A percentile compares a stretch with the other conserved stretches of the same genome.
Evolutionary conservation across 1,140 invertebrate genomes (phyloP).

Genomic region (Drosophila arizonae): DNA sequence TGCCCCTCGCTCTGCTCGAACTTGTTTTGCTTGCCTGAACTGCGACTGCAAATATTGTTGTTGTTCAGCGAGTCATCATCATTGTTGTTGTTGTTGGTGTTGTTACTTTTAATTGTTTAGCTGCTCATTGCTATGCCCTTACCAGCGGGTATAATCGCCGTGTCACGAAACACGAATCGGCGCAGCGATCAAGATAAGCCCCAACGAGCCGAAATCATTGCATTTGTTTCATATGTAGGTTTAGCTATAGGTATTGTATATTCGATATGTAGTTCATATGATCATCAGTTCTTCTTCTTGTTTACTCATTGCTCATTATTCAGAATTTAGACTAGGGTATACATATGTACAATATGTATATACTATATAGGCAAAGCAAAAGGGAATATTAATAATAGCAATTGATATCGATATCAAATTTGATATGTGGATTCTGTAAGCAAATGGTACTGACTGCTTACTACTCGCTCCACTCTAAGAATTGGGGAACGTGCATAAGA

Average conservation of each 20-base stretch:
- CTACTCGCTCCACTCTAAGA: no score
- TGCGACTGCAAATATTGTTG: conserved; percentile 22
- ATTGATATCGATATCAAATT: no score
- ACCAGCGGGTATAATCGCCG: not conserved
- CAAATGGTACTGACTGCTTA: no score
- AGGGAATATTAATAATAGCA: no score
- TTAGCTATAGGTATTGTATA: not conserved
- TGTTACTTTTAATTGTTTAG: conserved; percentile 67
- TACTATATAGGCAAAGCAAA: no score
- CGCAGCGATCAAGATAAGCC: not conserved
- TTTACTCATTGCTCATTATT: no score
- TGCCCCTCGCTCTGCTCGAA: not conserved
- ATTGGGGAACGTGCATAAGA: no score
- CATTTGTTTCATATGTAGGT: not conserved
- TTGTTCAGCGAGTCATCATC: conserved; percentile 51
- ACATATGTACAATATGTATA: no score
- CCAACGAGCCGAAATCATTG: not conserved
- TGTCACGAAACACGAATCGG: not conserved
- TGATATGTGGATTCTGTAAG: no score
- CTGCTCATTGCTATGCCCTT: conserved; percentile 26
- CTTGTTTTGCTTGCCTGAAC: conserved; percentile 9
- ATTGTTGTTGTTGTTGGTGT: conserved; percentile 26
- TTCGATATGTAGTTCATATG: no score
- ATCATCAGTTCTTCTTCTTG: no score
- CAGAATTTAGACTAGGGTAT: no score